Evolutionary conservation across 2,888 invertebrate species (phyloP).

Genomic region (Diachrysia chrysitis): DNA sequence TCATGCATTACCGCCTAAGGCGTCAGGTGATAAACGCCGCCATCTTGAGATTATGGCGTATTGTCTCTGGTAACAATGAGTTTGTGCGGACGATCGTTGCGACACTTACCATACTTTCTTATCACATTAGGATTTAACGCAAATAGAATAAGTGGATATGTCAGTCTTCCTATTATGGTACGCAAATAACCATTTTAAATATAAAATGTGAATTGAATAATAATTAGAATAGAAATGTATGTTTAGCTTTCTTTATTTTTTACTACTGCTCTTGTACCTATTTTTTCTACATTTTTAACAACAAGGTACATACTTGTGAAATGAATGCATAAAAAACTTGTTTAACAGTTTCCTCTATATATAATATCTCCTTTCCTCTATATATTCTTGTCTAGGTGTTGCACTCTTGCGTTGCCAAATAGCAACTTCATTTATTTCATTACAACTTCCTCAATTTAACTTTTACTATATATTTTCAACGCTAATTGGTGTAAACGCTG

Average conservation of each 20-base stretch:
- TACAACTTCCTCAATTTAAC: slow-evolving; percentile 37
- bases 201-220: background rate
- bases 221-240: background rate
- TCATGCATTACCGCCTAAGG: slow-evolving; percentile 47
- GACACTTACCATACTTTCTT: slow-evolving; percentile 60
- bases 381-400: background rate
- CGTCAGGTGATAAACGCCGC: slow-evolving; percentile 46
- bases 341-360: background rate
- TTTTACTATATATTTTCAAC: slow-evolving; percentile 46
- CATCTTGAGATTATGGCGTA: slow-evolving; percentile 66
- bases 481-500: slow-evolving; percentile 57
- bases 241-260: too few relatives aligned
- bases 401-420: background rate
- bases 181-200: background rate
- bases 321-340: background rate
- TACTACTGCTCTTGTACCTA: too few relatives aligned
- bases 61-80: slow-evolving; percentile 67
- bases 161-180: slow-evolving; percentile 13
- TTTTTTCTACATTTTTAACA: too few relatives aligned
- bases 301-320: too few relatives aligned
- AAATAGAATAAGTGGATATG: slow-evolving; percentile 23
- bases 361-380: too few relatives aligned
- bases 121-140: slow-evolving; percentile 41
- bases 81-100: slow-evolving; percentile 48
- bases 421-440: background rate